These are phyloP conservation scores for Microplitis manilae DNA, from an alignment of 2,888 invertebrate genomes.

Conservation along the genomic window DNA sequence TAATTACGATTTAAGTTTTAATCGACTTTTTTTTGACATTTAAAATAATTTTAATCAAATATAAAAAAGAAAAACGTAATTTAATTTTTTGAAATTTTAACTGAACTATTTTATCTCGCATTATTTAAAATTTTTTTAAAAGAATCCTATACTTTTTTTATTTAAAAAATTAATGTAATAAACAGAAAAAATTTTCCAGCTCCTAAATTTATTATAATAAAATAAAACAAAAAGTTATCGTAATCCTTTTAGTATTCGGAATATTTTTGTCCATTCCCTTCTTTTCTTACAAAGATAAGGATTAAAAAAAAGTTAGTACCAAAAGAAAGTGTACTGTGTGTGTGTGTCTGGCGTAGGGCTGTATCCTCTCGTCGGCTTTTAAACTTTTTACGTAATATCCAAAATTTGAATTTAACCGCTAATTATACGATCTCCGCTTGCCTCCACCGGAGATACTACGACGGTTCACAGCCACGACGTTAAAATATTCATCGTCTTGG, in stretches of 20 bases:
- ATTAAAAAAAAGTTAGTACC: slow-evolving; percentile 50
- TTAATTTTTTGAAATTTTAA: too few relatives aligned
- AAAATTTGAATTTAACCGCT: slow-evolving; percentile 70
- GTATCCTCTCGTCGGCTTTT: slow-evolving; percentile 48
- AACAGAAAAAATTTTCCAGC: neutral
- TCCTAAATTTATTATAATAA: neutral
- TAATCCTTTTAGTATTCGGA: neutral
- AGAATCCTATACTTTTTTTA: too few relatives aligned
- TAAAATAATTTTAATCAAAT: too few relatives aligned
- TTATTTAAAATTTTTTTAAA: too few relatives aligned
- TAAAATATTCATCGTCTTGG: slow-evolving; percentile 67
- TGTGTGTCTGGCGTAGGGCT: slow-evolving; percentile 11
- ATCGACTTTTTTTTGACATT: too few relatives aligned
- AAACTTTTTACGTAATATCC: slow-evolving; percentile 63
- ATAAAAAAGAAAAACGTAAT: too few relatives aligned
- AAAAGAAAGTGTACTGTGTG: slow-evolving; percentile 40
- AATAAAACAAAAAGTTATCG: neutral
- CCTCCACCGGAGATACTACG: slow-evolving; percentile 44
- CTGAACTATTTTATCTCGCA: too few relatives aligned
- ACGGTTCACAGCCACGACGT: slow-evolving; percentile 50
- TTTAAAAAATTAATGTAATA: neutral
- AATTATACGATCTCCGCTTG: slow-evolving; percentile 52
- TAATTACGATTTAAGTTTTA: too few relatives aligned
- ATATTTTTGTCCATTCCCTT: neutral
- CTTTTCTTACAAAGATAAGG: slow-evolving; percentile 16